phyloP scores from a whole-genome alignment of 53 echinoderm and acorn worm genomes.

The Temnopleurus reevesii region DNA sequence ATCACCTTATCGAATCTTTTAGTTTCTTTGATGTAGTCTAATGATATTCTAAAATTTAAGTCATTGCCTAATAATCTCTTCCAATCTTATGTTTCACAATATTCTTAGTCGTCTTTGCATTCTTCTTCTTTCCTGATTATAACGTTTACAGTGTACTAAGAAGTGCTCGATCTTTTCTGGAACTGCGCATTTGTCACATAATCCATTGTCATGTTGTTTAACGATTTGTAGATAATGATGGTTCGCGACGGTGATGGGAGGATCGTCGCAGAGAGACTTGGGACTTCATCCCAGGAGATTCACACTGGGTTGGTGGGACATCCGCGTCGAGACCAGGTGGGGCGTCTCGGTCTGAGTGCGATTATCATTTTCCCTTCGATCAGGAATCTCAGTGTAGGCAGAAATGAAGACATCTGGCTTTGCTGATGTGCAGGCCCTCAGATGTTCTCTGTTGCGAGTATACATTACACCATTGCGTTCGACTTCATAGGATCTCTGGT shows the following conservation, averaged over 20 bases:
- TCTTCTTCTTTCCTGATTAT: not conserved
- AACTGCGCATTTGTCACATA: not conserved
- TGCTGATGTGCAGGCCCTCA: not conserved
- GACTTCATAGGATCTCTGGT: not conserved
- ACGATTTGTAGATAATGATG: conserved; percentile 1
- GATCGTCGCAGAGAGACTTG: not conserved
- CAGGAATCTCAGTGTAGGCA: not conserved
- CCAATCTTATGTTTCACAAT: no score
- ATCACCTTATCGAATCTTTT: no score
- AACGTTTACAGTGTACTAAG: not conserved
- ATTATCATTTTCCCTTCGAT: not conserved
- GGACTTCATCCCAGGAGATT: not conserved
- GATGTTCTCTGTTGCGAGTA: not conserved
- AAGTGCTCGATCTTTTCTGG: conserved; percentile 22
- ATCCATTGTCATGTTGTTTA: conserved; percentile 9
- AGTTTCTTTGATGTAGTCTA: no score
- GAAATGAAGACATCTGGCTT: not conserved
- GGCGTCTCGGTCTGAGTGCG: not conserved
- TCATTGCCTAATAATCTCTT: no score
- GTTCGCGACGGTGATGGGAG: not conserved
- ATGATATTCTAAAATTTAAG: no score
- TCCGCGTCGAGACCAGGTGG: not conserved
- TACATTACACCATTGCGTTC: not conserved
- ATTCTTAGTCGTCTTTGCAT: not conserved
- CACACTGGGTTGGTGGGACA: not conserved